Percentiles rank a stretch among this genome's conserved stretches.
Conservation (phyloP, 2,113 vertebrate species). For the Myrmophylax atrothorax region DNA sequence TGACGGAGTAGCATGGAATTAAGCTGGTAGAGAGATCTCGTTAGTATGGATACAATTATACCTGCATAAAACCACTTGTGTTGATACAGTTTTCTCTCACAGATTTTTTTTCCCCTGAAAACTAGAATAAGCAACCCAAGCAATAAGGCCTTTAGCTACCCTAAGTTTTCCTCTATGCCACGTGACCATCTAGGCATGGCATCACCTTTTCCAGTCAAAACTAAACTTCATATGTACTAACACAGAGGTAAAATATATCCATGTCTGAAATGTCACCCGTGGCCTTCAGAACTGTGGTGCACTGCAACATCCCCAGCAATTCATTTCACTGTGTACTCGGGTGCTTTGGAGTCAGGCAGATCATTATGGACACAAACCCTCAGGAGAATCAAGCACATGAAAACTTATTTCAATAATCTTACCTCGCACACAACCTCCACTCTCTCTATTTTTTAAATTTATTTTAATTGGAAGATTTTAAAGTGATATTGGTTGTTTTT, state of each 20-base stretch:
- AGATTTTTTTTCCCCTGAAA: neutral
- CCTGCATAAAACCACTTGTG: neutral
- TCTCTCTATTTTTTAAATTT: neutral
- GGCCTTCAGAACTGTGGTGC: neutral
- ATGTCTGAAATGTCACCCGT: fast-evolving
- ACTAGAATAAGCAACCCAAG: neutral
- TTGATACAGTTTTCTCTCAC: neutral
- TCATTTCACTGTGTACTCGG: neutral
- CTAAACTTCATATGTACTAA: neutral
- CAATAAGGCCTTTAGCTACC: neutral
- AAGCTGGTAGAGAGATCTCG: neutral
- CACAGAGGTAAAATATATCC: neutral
- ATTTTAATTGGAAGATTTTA: slow-evolving; percentile 69
- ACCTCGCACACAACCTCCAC: neutral
- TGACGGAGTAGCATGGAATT: neutral
- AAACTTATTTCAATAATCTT: slow-evolving; percentile 66
- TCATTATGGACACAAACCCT: neutral
- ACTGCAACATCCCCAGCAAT: neutral
- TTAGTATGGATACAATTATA: neutral
- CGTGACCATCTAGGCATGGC: neutral
- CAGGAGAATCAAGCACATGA: slow-evolving; percentile 29
- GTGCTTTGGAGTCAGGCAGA: slow-evolving; percentile 41
- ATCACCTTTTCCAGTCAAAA: neutral
- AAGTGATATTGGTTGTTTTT: slow-evolving; percentile 69
- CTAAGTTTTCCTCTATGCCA: neutral